These are phyloP conservation scores for Gracilinanus agilis DNA, from an alignment of 2,113 vertebrate genomes.

Conservation along the genomic window DNA sequence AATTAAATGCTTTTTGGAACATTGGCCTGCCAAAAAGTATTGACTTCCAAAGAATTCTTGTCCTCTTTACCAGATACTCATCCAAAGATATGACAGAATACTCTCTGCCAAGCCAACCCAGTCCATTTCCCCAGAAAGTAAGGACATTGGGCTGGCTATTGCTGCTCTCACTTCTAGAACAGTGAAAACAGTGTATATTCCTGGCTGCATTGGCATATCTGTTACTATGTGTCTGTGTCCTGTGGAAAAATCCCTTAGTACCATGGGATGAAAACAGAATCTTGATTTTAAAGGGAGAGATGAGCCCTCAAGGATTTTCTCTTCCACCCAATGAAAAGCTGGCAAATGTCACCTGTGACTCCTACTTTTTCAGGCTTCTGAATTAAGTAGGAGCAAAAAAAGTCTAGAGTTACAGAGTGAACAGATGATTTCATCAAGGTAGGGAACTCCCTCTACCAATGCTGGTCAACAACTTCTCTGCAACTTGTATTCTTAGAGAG, in stretches of 20 bases:
- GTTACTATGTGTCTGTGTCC: not conserved
- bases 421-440: not conserved
- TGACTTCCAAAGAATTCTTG: too few relatives aligned
- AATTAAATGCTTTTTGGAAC: not conserved
- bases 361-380: not conserved
- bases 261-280: not conserved
- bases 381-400: not conserved
- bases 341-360: not conserved
- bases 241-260: not conserved
- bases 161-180: not conserved
- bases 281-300: not conserved
- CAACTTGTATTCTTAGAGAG: not conserved
- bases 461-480: not conserved
- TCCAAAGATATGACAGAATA: fast-evolving
- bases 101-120: not conserved
- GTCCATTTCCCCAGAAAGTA: not conserved
- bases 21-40: not conserved
- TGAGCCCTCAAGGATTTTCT: not conserved
- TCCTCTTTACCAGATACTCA: fast-evolving
- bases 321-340: not conserved
- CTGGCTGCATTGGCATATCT: not conserved
- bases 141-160: not conserved
- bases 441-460: not conserved
- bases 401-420: not conserved
- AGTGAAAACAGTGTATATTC: not conserved